Conservation (phyloP, 2,797 vertebrate species). For the Eremophila alpestris region DNA sequence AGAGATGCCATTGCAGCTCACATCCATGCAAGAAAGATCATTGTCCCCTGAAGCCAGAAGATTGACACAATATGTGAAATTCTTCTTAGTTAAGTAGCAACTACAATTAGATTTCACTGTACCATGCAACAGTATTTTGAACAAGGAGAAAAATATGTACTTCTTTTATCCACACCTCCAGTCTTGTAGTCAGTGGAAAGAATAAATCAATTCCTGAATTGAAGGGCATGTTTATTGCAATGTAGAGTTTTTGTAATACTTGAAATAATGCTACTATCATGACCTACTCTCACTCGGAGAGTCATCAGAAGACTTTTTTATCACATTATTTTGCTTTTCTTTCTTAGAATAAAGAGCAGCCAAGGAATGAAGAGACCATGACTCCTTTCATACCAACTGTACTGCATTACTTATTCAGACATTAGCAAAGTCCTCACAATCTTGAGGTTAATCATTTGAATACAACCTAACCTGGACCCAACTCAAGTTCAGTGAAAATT, state of each 20-base stretch:
- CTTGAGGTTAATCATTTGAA: not conserved
- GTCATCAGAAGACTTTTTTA: not conserved
- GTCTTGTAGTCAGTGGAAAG: not conserved
- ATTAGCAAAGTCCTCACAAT: not conserved
- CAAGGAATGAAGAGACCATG: not conserved
- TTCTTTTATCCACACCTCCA: not conserved
- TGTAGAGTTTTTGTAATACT: not conserved
- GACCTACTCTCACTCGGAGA: not conserved
- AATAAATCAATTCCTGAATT: not conserved
- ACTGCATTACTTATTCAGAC: not conserved
- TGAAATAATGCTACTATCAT: not conserved
- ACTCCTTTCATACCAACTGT: not conserved
- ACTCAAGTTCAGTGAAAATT: not conserved
- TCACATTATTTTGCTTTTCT: not conserved
- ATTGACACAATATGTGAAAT: not conserved
- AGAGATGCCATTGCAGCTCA: not conserved
- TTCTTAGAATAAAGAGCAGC: not conserved
- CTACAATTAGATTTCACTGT: not conserved
- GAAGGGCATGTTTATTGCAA: not conserved
- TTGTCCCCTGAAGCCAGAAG: not conserved
- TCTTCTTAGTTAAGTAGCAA: not conserved
- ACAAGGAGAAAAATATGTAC: not conserved
- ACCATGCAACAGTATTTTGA: not conserved
- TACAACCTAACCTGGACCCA: not conserved
- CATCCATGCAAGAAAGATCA: not conserved